Evolutionary conservation across 2,888 invertebrate species (phyloP), one percentile per base, ranked within the genome.

Genomic region (Callimorpha dominula): DNA sequence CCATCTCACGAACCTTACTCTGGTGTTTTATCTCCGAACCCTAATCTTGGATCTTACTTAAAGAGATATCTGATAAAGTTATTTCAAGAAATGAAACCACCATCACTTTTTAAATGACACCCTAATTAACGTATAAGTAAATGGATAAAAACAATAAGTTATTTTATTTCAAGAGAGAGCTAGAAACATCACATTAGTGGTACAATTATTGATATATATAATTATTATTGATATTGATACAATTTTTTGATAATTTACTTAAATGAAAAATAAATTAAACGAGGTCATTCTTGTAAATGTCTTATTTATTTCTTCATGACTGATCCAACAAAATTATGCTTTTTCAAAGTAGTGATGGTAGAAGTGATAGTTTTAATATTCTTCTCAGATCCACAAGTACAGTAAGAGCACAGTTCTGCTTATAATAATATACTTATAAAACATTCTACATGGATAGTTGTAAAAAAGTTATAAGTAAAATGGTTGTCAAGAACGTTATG

Each of bases 401-500:
- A 31, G 57, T 57, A 5, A 57, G 11, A 54, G 6, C 9, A 20
- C n/a, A 54, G 9, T 9, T 8, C 6, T 17, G 50, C 17, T 52
- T 52, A 9, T 1, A 20, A n/a, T 0, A 4, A 54, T 9, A 9
- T 4, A 43, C 43, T 43, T 8, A 4, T 43, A 4, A 67, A 72
- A 68, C 75, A 73, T 70, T 75, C 79, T 83, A 82, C 79, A 81
- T 77, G 78, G 67, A 78, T 85, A 83, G 17, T 52, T 4, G 57
- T 46, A 65, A 82, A 81, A 80, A 76, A 70, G 43, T 40, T 17
- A 57, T 17, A 64, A 81, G 79, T 81, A 74, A 71, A 71, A 78
- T 73, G 60, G 72, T 62, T 68, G 62, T 60, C 66, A 66, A 72
- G 72, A 73, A 67, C 70, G 75, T 72, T 71, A 77, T 49, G 74